Evolutionary conservation across 2,888 invertebrate genomes (phyloP).

Genomic region (Thysanoteuthis rhombus): DNA sequence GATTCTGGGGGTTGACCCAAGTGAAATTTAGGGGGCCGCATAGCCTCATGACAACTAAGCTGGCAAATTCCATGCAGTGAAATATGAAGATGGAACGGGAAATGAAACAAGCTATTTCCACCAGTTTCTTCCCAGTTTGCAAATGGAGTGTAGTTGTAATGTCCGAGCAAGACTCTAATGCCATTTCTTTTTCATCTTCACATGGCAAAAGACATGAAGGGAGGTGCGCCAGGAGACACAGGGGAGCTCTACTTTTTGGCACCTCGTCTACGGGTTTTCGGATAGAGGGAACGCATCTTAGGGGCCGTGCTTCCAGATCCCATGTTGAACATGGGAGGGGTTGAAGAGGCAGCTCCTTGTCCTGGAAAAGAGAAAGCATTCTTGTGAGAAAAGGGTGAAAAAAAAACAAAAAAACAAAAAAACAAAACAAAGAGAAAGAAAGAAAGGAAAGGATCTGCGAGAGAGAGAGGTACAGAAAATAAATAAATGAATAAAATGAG

Average conservation of each 20-base stretch:
- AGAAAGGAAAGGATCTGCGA: too few species aligned
- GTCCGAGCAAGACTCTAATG: neutral
- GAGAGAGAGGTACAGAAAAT: too few species aligned
- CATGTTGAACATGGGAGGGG: slow-evolving; percentile 19
- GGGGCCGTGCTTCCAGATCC: slow-evolving; percentile 24
- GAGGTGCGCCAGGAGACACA: neutral
- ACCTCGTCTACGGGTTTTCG: neutral
- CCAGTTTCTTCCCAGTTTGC: neutral
- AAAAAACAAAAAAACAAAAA: too few species aligned
- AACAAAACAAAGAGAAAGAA: too few species aligned
- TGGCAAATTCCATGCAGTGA: neutral
- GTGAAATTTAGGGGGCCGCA: too few species aligned
- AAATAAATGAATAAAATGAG: too few species aligned
- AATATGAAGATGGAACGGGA: neutral
- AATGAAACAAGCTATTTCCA: neutral
- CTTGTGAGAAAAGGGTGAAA: too few species aligned
- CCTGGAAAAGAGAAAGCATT: neutral
- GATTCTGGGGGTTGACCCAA: neutral
- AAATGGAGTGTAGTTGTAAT: neutral
- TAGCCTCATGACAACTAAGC: neutral
- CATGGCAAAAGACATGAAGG: neutral
- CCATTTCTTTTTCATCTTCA: neutral
- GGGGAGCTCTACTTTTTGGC: neutral
- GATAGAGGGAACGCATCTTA: neutral
- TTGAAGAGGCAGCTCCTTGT: neutral